A percentile compares a stretch with the other conserved stretches of the same genome.
phyloP scores from a whole-genome alignment of 2,113 vertebrate genomes.

The Heloderma charlesbogerti region DNA sequence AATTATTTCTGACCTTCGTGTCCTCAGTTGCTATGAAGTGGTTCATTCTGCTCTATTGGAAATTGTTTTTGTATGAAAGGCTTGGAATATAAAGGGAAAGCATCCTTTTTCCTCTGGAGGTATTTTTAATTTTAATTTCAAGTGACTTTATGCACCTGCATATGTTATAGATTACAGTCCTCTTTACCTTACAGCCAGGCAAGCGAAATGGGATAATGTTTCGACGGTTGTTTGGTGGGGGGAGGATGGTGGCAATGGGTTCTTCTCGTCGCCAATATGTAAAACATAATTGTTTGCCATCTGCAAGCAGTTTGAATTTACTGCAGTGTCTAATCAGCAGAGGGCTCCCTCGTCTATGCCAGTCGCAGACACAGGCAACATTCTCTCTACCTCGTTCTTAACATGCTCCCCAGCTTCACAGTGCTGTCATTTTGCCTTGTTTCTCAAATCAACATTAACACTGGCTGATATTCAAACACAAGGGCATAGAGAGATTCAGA shows the following conservation, averaged over 20 bases:
- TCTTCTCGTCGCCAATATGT: not conserved
- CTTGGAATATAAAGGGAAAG: not conserved
- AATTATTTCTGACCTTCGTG: slow-evolving; percentile 46
- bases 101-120: slow-evolving; percentile 47
- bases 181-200: not conserved
- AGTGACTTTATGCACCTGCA: slow-evolving; percentile 29
- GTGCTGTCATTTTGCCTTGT: slow-evolving; percentile 53
- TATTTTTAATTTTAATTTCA: slow-evolving; percentile 42
- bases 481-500: slow-evolving; percentile 19
- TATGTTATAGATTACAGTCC: slow-evolving; percentile 31
- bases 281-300: not conserved
- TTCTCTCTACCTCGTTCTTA: not conserved
- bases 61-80: slow-evolving; percentile 43
- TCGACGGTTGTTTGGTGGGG: not conserved
- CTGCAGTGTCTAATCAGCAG: slow-evolving; percentile 79
- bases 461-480: slow-evolving; percentile 33
- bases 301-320: slow-evolving; percentile 9
- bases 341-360: slow-evolving; percentile 82
- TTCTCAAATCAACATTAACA: slow-evolving; percentile 52
- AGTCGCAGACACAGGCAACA: slow-evolving; percentile 19
- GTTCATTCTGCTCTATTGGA: slow-evolving; percentile 31
- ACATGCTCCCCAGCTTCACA: slow-evolving; percentile 16
- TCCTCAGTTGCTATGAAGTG: slow-evolving; percentile 13
- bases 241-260: not conserved
- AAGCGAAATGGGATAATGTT: not conserved